Conservation (phyloP, 2,797 vertebrate genomes). For the Lophura swinhoii region DNA sequence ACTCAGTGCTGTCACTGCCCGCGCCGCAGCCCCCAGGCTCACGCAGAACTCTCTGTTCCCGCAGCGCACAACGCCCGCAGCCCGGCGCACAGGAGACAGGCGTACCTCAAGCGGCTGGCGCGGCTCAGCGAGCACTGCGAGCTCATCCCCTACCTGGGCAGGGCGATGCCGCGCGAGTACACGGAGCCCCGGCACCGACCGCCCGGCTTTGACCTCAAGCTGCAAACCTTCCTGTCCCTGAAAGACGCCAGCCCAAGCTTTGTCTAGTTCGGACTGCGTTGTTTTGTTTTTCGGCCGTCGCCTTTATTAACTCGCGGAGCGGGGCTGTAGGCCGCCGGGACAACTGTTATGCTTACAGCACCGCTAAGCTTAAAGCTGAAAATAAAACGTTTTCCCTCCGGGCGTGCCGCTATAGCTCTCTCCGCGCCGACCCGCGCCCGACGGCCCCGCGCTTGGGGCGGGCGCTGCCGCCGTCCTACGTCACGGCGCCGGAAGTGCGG, state of each 20-base stretch:
- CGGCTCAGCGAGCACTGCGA: constrained; percentile 87
- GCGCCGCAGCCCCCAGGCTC: fast-evolving
- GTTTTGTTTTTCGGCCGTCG: no score
- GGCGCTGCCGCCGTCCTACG: not conserved
- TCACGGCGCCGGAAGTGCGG: not conserved
- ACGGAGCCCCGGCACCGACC: constrained; percentile 81
- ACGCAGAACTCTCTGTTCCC: not conserved
- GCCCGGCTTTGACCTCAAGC: constrained; percentile 84
- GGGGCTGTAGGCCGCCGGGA: no score
- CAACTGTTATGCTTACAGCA: not conserved
- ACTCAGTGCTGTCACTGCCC: not conserved
- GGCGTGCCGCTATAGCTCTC: no score
- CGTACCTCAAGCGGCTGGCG: constrained; percentile 88
- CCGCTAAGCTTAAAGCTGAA: not conserved
- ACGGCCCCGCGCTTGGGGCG: not conserved
- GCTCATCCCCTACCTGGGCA: constrained; percentile 88
- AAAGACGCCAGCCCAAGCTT: constrained; percentile 58
- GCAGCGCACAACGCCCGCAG: constrained; percentile 89
- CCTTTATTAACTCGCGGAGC: no score
- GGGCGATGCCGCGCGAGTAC: constrained; percentile 83
- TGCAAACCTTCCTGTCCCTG: constrained; percentile 86
- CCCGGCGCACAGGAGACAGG: constrained; percentile 78
- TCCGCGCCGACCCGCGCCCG: no score
- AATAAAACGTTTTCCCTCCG: not conserved
- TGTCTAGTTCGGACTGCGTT: not conserved